Evolutionary conservation across 2,113 vertebrate species (phyloP), one percentile per base, ranked within the genome.

Genomic region (Himantopus leucocephalus): DNA sequence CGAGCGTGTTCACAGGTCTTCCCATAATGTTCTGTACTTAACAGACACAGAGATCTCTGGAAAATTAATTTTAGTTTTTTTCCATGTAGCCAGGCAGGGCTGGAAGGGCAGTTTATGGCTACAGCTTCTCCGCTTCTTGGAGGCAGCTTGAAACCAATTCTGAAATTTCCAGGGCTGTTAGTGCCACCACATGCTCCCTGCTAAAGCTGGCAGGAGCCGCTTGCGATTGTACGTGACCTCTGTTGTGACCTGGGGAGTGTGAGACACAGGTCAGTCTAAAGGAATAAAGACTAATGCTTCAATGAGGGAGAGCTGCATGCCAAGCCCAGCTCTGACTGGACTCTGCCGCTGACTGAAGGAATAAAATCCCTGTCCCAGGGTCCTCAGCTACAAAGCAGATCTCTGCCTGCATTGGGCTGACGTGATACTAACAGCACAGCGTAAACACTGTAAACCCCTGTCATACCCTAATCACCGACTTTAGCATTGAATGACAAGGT

Each of bases 151-250:
- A 59, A 90, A 76, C 3, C 11, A 68, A 30, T 24, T 62, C 52
- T 83, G 55, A 74, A 58, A 85, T 79, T 85, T 93, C 63, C 67
- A 76, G 32, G 32, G 17, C 45, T 92, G 30, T 76, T 76, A 62
- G 32, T 92, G 64, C 34, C 34, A 64, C 56, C 60, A 81, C 43
- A 8, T 8, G 20, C 37, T 83, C 45, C 23, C n/a, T 80, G 71
- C 21, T 66, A 82, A 93, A 80, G 50, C 48, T 43, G 45, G 63
- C 16, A 81, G 82, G 29, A 86, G 14, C 32, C 2, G 0, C 30
- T 35, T 71, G 37, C 1, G 1, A 55, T 45, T 17, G 8, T 17
- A 39, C 10, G 5, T 0, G 2, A 60, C 18, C 41, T 92, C 75
- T 85, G 27, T 27, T 50, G 50, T 47, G 75, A 63, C 10, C 53